Percentiles rank a stretch among this genome's conserved stretches.
Evolutionary conservation across 64 coral and sea anemone species (phyloP).

Genomic region (Actinia equina): DNA sequence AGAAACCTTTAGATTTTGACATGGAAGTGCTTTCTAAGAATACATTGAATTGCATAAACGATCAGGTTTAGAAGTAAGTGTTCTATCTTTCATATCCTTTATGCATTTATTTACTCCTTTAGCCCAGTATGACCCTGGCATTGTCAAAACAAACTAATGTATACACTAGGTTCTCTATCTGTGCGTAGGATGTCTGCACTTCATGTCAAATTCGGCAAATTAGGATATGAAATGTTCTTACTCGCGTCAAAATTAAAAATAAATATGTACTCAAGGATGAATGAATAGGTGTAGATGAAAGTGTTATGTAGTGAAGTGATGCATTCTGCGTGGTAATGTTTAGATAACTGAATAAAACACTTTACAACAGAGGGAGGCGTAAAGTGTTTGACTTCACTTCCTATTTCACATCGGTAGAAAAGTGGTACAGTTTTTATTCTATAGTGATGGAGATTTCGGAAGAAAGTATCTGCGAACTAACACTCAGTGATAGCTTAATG

Average conservation of each 20-base stretch:
- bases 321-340: conserved; percentile 8
- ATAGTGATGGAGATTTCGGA: too few relatives aligned
- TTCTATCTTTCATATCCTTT: neutral
- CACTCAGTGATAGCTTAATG: too few relatives aligned
- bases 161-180: neutral
- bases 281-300: neutral
- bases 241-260: neutral
- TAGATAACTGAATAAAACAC: neutral
- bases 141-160: neutral
- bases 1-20: too few relatives aligned
- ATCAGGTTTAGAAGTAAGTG: too few relatives aligned
- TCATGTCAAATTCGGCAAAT: neutral
- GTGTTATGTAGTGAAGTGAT: neutral
- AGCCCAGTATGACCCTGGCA: neutral
- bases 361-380: neutral
- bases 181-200: conserved; percentile 1
- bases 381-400: neutral
- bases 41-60: too few relatives aligned
- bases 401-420: too few relatives aligned
- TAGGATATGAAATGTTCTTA: neutral
- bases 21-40: too few relatives aligned
- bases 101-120: neutral
- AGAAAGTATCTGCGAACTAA: too few relatives aligned
- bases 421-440: too few relatives aligned
- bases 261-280: conserved; percentile 1